A percentile compares a stretch with the other conserved stretches of the same genome.
These are phyloP conservation scores for Arrhopalites spinosus DNA, from an alignment of 2,888 invertebrate genomes.

Conservation along the genomic window DNA sequence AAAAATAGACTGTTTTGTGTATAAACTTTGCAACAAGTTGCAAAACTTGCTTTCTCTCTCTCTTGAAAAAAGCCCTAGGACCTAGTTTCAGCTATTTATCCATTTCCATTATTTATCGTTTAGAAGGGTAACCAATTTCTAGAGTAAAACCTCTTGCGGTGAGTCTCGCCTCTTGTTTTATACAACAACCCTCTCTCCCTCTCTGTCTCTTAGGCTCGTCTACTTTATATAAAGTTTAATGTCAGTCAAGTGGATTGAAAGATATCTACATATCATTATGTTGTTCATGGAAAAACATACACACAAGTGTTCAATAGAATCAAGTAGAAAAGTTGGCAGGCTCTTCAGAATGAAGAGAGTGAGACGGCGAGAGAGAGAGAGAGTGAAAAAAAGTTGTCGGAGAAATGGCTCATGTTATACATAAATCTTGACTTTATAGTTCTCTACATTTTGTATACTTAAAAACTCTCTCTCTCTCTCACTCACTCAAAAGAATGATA, in stretches of 20 bases:
- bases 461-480: background rate
- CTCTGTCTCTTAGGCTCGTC: background rate
- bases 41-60: too few species aligned
- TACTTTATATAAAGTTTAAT: too few species aligned
- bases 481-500: background rate
- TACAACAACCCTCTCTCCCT: background rate
- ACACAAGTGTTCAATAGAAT: too few species aligned
- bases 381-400: background rate
- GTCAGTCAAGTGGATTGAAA: too few species aligned
- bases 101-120: slow-evolving; percentile 4
- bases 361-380: slow-evolving; percentile 5
- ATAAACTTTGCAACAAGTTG: too few species aligned
- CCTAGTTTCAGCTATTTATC: background rate
- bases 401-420: background rate
- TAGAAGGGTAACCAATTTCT: background rate
- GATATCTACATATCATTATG: too few species aligned
- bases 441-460: background rate
- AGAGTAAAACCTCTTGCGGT: background rate
- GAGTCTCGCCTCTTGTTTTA: background rate
- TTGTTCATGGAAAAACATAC: too few species aligned
- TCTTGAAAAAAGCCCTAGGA: too few species aligned
- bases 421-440: slow-evolving; percentile 9
- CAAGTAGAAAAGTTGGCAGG: too few species aligned
- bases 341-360: background rate
- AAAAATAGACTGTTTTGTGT: too few species aligned